Base-by-base conservation (phyloP, 2,797 vertebrate species). In the Sphenopsis melanotis region DNA sequence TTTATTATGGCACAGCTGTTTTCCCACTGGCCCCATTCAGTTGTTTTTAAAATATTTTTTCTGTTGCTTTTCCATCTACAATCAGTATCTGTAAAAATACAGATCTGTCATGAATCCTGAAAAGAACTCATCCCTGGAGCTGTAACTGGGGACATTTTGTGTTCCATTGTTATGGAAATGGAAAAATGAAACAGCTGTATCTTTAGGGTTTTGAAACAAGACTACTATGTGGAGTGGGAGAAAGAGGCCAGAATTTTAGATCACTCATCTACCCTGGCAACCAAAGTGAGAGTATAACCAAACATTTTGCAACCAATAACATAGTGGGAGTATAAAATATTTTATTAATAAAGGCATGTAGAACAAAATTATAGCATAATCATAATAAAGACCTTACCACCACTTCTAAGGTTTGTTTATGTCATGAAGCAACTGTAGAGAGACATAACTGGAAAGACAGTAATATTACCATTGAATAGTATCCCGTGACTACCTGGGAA, bases 191-290 rank as follows among this genome's bases (percentile, higher is more conserved):
- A 98, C 98, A 44, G 98, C 94, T 5, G 98, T 98, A 97, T 99
- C 98, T 97, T 99, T 98, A 22, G 98, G 98, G 86, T 99, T 99
- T 96, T 97, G 72, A 98, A 99, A 98, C 81, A 99, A 84, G 80
- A 98, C 98, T 93, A 98, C 30, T 84, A 97, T 98, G 98, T 99
- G 92, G 71, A 74, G 49, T 61, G 63, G 53, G 13, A 95, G 65
- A 92, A 78, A 68, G 12, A 86, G 44, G 56, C 88, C 60, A 92
- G 49, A 72, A 74, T 52, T 84, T 93, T 44, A 94, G 32, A 80
- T 87, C 42, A 37, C 29, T 93, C 55, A 52, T 68, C 72, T 77
- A 42, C 49, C 41, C 36, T 49, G 66, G 84, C 34, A 94, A 95
- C 49, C 34, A 79, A 82, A 82, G 47, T 47, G 18, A 66, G 16